Evolutionary conservation across 2,888 invertebrate species (phyloP), one percentile per base, ranked within the genome.

Genomic region (Zelleria hepariella): DNA sequence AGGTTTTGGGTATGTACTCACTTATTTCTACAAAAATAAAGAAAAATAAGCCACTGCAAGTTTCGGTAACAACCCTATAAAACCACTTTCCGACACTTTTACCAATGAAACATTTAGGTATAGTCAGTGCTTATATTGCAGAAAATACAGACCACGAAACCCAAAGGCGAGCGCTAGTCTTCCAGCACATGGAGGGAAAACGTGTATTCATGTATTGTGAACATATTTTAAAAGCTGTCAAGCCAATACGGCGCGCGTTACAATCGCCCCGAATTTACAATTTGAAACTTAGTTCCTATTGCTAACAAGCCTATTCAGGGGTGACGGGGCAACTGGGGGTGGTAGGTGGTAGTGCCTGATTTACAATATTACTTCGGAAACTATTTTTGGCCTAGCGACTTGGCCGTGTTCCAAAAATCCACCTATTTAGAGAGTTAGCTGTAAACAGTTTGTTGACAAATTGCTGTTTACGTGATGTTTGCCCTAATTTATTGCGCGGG

Each of bases 221-320:
- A 71, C 75, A 82, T 84, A 84, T 84, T 82, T 85, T 85, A 86
- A 80, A 53, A 75, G 78, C 83, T 83, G 86, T 88, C 85, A 82
- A 72, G 68, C 68, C 86, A 85, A 84, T 68, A 83, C 86, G 87
- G 75, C 78, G 81, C 80, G 69, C 66, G 65, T 65, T 64, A 68
- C 64, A 67, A 68, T 70, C 52, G 42, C 60, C 53, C 70, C 67
- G 58, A 23, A 42, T 71, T 73, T 74, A 73, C 71, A 72, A 69
- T 75, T 76, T 70, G 69, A 72, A 83, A 84, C 75, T 83, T 78
- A 75, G 77, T 68, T 58, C 26, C 51, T 58, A 58, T 48, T 56
- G 56, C 23, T 27, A 58, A 25, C 27, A 42, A 58, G 23, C 42
- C 27, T 53, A 52, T 42, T 42, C 32, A 52, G 42, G 53, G 58